Base-by-base conservation (phyloP, 2,888 invertebrate species). In the Pterostichus niger region DNA sequence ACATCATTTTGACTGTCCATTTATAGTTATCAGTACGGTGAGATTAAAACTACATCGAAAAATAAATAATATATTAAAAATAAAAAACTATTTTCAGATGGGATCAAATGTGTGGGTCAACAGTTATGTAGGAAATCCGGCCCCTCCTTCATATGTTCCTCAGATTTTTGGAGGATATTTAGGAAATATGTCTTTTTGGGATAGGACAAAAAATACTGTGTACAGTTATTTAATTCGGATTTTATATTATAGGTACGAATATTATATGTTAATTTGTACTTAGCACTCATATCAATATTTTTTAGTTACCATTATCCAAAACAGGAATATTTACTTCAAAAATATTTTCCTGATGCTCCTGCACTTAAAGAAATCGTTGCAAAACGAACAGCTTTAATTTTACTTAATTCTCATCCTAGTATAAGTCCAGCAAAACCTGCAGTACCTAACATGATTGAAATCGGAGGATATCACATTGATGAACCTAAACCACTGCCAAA, bases 191-290 rank as follows among this genome's bases (percentile, higher is more conserved):
- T 91, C 88, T 49, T 93, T 94, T 84, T 87, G 88, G 86, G 90
- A 92, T 85, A 88, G 94, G 85, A 49, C 93, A 0, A 87, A 89
- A 13, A 94, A 94, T 86, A 88, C 91, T 0, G 89, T 90, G 0
- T 75, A 85, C 5, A 40, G n/a, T 0, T 44, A 15, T 17, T 10
- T 44, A 7, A 15, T 15, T 2, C n/a, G 7, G 15, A 68, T 68
- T 17, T 7, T 68, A 5, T 44, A 68, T 40, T 44, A 68, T 6
- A 17, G 68, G 68, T 68, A 35, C 35, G 31, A 11, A 61, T 33
- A 61, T 11, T 11, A 6, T 13, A 9, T 11, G 6, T 17, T 17
- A 17, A 17, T 56, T 17, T 13, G 13, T 1, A 24, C 24, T 2
- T 2, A 24, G 24, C 24, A 24, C n/a, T n/a, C n/a, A n/a, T n/a